Base-by-base conservation (phyloP, 2,888 invertebrate species). In the Nowickia ferox region DNA sequence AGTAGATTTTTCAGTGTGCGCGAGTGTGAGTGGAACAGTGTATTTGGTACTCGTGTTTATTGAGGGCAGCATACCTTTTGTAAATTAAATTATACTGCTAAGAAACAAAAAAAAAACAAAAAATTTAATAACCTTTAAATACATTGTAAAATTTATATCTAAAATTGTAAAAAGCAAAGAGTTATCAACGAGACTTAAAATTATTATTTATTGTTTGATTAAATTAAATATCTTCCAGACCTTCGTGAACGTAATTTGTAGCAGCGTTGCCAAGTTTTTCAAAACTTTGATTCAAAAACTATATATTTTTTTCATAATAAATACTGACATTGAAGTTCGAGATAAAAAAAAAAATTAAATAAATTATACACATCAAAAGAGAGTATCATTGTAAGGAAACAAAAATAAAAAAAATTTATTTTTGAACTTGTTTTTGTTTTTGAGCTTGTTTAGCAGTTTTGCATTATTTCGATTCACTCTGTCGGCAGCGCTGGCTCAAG, bases 191-290 rank as follows among this genome's bases (percentile, higher is more conserved):
- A 15, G 5, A 19, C 19, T 30, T 46, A 61, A 68, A 61, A 38
- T 53, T 75, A 46, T 48, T 65, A 30, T n/a, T 22, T 65, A 55
- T 48, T 19, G 44, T 17, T 69, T 15, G 30, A 51, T 80, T 51
- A 61, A 80, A 80, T 68, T 69, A 74, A 77, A 66, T 55, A 53
- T 77, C 22, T 19, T 22, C 30, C 6, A 30, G 30, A 30, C 30
- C 30, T 0, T 30, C 30, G 30, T 6, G 6, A 6, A 30, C 30
- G 6, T 30, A 30, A 30, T 30, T 30, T 30, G 6, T 6, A 30
- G 6, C 30, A 30, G 30, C 30, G 30, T 30, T 30, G 30, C 30
- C 30, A 30, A 30, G 5, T 30, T 6, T 30, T 30, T 30, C 5
- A 30, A 30, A 30, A 6, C 6, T 30, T 30, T 5, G 6, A 6